Base-by-base conservation (phyloP, 1,140 invertebrate genomes). In the Melipona quadrifasciata region DNA sequence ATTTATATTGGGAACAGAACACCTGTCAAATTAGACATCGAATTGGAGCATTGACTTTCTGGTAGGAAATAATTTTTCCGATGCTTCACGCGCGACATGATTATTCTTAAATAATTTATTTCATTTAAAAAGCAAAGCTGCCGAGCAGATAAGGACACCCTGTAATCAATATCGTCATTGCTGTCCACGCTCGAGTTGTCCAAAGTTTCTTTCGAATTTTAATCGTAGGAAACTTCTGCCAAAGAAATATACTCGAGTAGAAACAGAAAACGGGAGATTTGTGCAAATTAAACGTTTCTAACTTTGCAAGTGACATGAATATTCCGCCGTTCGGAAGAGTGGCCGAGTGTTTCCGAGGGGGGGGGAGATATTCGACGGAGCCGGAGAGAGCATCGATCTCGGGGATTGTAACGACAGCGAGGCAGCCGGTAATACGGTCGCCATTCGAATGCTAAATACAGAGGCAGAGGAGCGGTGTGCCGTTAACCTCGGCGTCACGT, bases 401-500 rank as follows among this genome's bases (percentile, higher is more conserved):
- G 17, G 16, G 78, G 24, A 70, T 74, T 24, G 77, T 57, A 47
- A 72, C 10, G 61, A 71, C 72, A 31, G 58, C 53, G 31, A 55
- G 55, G 47, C 61, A 72, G 47, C 58, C 31, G 24, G 58, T 80
- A 67, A 80, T 57, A 73, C 77, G 67, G 51, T 24, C 6, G 51
- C 51, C 58, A 80, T 84, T 84, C 68, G 80, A 73, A 84, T 84
- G 70, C 83, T 80, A 84, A 84, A 27, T 73, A 80, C 78, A 72
- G 47, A 71, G 57, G n/a, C 27, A 47, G 39, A 80, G 78, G 53
- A 74, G 11, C 53, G 70, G 68, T 47, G 78, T 84, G 83, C 83
- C 83, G 83, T 84, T 84, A 84, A 80, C 83, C 78, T 73, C 51
- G 17, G 70, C 77, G 77, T 80, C 82, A 71, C 78, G 78, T 84